Conservation (phyloP, 1,140 invertebrate species). For the Drosophila bocqueti region DNA sequence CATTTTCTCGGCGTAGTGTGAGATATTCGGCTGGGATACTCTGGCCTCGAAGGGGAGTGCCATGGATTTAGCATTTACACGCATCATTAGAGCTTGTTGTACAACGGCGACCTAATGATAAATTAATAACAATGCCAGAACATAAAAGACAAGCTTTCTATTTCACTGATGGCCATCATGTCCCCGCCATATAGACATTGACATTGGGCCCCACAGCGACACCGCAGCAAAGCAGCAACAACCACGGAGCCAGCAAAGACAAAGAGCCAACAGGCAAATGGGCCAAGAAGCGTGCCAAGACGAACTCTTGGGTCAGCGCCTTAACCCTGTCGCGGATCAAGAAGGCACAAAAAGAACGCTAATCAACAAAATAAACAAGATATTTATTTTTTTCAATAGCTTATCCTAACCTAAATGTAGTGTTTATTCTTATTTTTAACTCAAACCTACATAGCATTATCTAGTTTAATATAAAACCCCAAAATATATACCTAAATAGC, state of each 20-base stretch:
- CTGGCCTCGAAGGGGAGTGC: conserved; percentile 5
- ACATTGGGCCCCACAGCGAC: conserved; percentile 55
- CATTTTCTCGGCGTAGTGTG: conserved; percentile 28
- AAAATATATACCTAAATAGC: neutral
- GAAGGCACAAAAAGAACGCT: neutral
- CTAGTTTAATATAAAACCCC: neutral
- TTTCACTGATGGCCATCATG: conserved; percentile 63
- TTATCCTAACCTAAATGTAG: too few relatives aligned
- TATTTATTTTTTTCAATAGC: too few relatives aligned
- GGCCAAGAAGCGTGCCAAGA: conserved; percentile 40
- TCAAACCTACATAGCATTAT: too few relatives aligned
- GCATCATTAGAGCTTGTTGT: conserved; percentile 76
- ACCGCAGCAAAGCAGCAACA: conserved; percentile 4
- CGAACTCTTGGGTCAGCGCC: conserved; percentile 42
- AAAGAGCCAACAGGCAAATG: neutral
- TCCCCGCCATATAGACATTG: conserved; percentile 50
- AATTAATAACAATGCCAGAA: conserved; percentile 68
- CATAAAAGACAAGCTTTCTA: conserved; percentile 72
- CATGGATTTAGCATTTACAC: conserved; percentile 72
- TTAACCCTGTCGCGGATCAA: conserved; percentile 45
- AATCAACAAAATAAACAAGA: too few relatives aligned
- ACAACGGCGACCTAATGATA: conserved; percentile 66
- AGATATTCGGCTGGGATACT: conserved; percentile 1
- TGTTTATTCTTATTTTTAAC: too few relatives aligned
- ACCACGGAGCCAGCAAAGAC: conserved; percentile 15